These are phyloP conservation scores for Ptychoptera albimana DNA, from an alignment of 2,888 invertebrate genomes.

Conservation along the genomic window DNA sequence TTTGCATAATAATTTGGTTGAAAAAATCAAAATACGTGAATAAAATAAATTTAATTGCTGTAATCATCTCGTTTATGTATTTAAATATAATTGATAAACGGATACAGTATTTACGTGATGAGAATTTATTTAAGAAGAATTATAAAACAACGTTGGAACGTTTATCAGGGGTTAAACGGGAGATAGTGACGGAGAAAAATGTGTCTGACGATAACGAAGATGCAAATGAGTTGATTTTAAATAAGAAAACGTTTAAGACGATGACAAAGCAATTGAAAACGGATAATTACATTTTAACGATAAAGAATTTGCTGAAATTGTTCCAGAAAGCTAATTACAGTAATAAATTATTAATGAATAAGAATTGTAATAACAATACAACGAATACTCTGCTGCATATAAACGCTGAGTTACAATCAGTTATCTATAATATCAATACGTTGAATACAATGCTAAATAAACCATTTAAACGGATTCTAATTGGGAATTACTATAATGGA, in stretches of 20 bases:
- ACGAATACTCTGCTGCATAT: slow-evolving; percentile 23
- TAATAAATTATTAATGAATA: slow-evolving; percentile 27
- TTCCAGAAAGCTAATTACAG: slow-evolving; percentile 22
- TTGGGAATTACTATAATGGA: slow-evolving; percentile 54
- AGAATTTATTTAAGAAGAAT: slow-evolving; percentile 20
- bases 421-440: slow-evolving; percentile 23
- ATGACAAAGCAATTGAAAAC: slow-evolving; percentile 13
- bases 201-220: background rate
- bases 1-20: slow-evolving; percentile 26
- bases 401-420: slow-evolving; percentile 28
- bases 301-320: slow-evolving; percentile 21
- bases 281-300: slow-evolving; percentile 1
- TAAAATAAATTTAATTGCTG: slow-evolving; percentile 20
- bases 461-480: slow-evolving; percentile 38
- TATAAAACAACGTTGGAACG: slow-evolving; percentile 18
- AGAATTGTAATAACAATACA: slow-evolving; percentile 21
- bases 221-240: background rate
- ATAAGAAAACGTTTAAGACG: slow-evolving; percentile 17
- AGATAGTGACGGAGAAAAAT: background rate
- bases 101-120: slow-evolving; percentile 23
- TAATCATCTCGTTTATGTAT: slow-evolving; percentile 22
- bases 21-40: slow-evolving; percentile 21
- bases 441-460: slow-evolving; percentile 47
- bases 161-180: background rate
- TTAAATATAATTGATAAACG: slow-evolving; percentile 23